phyloP scores from a whole-genome alignment of 2,113 vertebrate genomes.

The Oreotragus oreotragus region DNA sequence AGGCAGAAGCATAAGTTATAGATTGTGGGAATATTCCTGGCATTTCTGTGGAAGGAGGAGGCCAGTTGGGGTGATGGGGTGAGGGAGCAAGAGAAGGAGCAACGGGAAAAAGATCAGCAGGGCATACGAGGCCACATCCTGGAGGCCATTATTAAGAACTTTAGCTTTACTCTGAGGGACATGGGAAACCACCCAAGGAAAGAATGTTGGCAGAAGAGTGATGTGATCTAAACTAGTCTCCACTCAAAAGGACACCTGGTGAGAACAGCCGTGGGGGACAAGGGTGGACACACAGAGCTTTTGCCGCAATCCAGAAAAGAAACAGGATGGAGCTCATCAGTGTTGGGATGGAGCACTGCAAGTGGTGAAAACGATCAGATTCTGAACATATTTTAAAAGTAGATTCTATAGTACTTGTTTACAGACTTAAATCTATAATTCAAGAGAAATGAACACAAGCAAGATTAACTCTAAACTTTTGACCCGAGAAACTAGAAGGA shows the following conservation, averaged over 20 bases:
- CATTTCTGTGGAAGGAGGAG: not conserved
- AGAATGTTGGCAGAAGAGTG: not conserved
- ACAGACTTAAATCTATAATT: not conserved
- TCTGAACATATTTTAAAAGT: not conserved
- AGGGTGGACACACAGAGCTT: not conserved
- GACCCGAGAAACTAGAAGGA: not conserved
- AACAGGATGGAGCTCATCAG: not conserved
- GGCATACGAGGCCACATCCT: not conserved
- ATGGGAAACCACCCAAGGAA: not conserved
- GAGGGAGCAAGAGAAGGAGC: not conserved
- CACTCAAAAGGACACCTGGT: not conserved
- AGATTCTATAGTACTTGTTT: not conserved
- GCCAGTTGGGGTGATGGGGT: not conserved
- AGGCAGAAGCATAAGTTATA: not conserved
- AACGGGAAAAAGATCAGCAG: no score
- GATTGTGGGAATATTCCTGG: not conserved
- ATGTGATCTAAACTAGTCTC: not conserved
- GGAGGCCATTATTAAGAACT: not conserved
- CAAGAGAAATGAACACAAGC: not conserved
- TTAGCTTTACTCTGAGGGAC: not conserved
- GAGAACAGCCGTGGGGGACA: not conserved
- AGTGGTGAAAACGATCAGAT: not conserved
- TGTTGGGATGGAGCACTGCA: not conserved
- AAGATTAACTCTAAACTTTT: not conserved
- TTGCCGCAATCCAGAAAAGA: not conserved